Evolutionary conservation across 2,113 vertebrate genomes (phyloP).

Genomic region (Oryzias melastigma): DNA sequence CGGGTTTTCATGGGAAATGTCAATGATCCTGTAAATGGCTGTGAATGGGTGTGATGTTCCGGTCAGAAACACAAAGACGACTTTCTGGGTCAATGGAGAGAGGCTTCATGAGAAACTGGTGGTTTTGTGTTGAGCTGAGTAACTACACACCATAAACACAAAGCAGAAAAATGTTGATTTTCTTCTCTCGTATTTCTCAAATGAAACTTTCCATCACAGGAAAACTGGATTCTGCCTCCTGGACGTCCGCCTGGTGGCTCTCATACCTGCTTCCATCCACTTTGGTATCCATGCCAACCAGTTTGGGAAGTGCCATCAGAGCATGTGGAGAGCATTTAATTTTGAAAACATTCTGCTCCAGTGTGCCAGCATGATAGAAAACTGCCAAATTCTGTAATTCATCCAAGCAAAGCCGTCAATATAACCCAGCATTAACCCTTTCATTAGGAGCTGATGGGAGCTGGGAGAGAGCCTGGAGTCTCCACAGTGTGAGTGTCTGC

Average conservation of each 20-base stretch:
- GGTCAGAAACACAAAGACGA: background rate
- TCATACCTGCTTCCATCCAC: background rate
- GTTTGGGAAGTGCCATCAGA: background rate
- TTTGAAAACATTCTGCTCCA: constrained; percentile 4
- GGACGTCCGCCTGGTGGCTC: background rate
- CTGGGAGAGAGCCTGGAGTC: background rate
- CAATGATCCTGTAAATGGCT: background rate
- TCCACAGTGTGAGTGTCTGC: background rate
- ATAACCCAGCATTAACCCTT: constrained; percentile 31
- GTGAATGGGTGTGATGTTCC: background rate
- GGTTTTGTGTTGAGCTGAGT: too few species aligned
- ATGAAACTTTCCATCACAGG: background rate
- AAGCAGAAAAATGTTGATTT: too few species aligned
- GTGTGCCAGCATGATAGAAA: constrained; percentile 1
- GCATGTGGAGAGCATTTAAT: constrained; percentile 12
- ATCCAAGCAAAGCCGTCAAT: background rate
- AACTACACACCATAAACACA: too few species aligned
- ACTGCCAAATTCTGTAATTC: constrained; percentile 3
- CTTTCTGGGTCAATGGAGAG: too few species aligned
- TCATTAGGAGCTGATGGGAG: constrained; percentile 1
- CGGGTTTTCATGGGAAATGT: background rate
- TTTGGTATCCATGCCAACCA: constrained; percentile 16
- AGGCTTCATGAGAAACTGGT: too few species aligned
- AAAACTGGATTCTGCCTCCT: background rate
- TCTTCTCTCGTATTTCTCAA: background rate